Conservation (phyloP, 2,797 vertebrate species). For the Poeciliopsis gracilis region DNA sequence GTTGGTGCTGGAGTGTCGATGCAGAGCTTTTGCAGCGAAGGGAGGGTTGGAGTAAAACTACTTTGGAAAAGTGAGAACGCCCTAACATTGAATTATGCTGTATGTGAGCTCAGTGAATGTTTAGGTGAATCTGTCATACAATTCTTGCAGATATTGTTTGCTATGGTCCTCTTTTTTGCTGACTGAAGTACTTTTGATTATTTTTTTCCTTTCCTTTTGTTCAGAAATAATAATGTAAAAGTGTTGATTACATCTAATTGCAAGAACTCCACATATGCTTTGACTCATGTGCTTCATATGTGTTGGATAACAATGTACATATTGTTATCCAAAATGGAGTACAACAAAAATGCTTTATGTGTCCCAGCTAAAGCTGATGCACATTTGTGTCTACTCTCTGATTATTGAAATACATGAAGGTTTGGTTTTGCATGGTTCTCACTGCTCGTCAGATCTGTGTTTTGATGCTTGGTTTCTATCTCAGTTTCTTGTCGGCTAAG, state of each 20-base stretch:
- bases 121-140: conserved; percentile 2
- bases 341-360: not conserved
- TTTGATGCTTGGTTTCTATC: not conserved
- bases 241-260: not conserved
- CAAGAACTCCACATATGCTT: not conserved
- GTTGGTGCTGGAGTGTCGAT: conserved; percentile 4
- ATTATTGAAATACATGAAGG: not conserved
- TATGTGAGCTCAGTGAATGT: conserved; percentile 22
- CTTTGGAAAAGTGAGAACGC: not conserved
- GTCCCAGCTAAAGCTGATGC: not conserved
- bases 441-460: not conserved
- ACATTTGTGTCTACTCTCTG: not conserved
- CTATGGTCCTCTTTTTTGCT: not conserved
- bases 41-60: not conserved
- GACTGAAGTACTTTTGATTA: not conserved
- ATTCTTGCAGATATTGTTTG: not conserved
- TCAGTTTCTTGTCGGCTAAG: not conserved
- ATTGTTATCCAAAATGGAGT: not conserved
- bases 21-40: not conserved
- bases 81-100: not conserved
- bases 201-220: not conserved
- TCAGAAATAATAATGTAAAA: not conserved
- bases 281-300: not conserved
- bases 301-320: not conserved
- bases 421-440: not conserved